A percentile compares a stretch with the other conserved stretches of the same genome.
Evolutionary conservation across 2,888 invertebrate species (phyloP).

Genomic region (Alitta virens): DNA sequence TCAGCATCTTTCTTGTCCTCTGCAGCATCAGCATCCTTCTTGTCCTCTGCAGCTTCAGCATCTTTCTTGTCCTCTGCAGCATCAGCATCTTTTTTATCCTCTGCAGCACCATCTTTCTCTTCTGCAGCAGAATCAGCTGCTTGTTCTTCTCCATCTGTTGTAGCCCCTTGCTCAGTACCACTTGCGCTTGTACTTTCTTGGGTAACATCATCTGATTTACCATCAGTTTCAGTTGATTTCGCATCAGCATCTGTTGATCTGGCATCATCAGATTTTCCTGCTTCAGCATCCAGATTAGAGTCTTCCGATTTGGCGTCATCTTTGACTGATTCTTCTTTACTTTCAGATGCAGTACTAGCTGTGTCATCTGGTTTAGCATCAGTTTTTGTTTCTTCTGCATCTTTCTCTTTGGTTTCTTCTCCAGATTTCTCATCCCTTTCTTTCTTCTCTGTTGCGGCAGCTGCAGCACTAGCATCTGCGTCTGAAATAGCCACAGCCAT

Average conservation of each 20-base stretch:
- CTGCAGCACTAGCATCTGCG: not conserved
- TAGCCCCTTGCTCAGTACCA: conserved; percentile 1
- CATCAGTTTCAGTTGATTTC: not conserved
- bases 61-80: not conserved
- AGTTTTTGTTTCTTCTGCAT: not conserved
- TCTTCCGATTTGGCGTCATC: not conserved
- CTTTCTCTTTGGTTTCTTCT: conserved; percentile 11
- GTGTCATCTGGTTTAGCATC: not conserved
- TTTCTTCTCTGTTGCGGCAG: conserved; percentile 12
- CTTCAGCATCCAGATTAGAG: not conserved
- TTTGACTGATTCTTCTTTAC: not conserved
- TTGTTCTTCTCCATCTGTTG: not conserved
- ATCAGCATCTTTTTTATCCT: conserved; percentile 14
- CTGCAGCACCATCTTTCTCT: not conserved
- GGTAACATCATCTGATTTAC: not conserved
- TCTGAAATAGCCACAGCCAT: too few relatives aligned
- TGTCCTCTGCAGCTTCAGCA: conserved; percentile 10
- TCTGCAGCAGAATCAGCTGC: conserved; percentile 7
- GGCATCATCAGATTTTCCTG: not conserved
- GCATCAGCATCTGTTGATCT: not conserved
- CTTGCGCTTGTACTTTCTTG: not conserved
- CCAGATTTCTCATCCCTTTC: conserved; percentile 22
- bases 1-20: not conserved
- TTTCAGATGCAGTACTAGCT: not conserved
- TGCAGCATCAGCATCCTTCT: conserved; percentile 9